Evolutionary conservation across 2,888 invertebrate species (phyloP).

Genomic region (Polyommatus iphigenia): DNA sequence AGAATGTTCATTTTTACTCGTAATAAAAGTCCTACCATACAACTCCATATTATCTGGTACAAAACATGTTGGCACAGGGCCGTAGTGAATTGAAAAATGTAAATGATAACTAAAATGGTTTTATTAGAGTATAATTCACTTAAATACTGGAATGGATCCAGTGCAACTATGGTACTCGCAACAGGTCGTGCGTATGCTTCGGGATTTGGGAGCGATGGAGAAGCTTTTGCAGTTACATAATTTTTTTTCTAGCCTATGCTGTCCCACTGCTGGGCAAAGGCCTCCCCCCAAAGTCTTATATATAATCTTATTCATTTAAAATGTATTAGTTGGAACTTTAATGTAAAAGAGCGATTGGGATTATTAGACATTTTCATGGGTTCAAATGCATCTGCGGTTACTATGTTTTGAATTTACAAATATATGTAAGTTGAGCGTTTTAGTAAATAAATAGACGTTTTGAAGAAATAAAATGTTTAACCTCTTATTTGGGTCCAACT

Average conservation of each 20-base stretch:
- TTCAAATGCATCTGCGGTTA: too few relatives aligned
- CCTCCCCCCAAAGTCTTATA: too few relatives aligned
- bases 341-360: background rate
- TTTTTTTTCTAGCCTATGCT: too few relatives aligned
- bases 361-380: background rate
- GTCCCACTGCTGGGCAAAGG: too few relatives aligned
- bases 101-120: constrained; percentile 73
- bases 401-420: too few relatives aligned
- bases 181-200: constrained; percentile 64
- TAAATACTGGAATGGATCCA: constrained; percentile 69
- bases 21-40: constrained; percentile 32
- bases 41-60: constrained; percentile 35
- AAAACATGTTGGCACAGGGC: constrained; percentile 62
- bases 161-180: constrained; percentile 52
- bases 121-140: constrained; percentile 72
- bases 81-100: constrained; percentile 75
- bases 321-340: background rate
- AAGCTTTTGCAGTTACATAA: constrained; percentile 34
- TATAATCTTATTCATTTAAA: background rate
- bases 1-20: constrained; percentile 32
- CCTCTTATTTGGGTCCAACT: too few relatives aligned
- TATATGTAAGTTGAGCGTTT: too few relatives aligned
- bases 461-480: too few relatives aligned
- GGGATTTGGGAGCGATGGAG: constrained; percentile 45
- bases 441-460: too few relatives aligned